Base-by-base conservation (phyloP, 2,113 vertebrate genomes). In the Chloroceryle aenea region DNA sequence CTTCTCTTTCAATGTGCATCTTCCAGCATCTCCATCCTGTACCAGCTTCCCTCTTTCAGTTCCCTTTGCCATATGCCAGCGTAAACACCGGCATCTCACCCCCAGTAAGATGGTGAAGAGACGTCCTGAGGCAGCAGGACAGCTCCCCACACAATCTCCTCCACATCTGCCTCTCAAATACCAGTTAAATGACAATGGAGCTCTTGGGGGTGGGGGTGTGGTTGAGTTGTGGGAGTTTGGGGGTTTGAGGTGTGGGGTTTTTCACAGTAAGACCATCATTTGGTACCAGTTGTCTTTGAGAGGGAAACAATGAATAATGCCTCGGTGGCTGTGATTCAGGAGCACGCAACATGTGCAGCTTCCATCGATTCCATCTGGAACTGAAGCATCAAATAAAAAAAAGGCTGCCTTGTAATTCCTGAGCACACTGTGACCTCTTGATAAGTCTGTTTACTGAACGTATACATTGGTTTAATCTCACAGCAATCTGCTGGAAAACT, bases 71-170 rank as follows among this genome's bases (percentile, higher is more conserved):
- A 3, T 26, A 32, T 12, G 27, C 71, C 79, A 32, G 1, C 0
- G 0, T 17, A 42, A 76, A 9, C 74, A 52, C 36, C n/a, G 16
- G 17, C 10, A 45, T 19, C 67, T 55, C 61, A 4, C 17, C 0
- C 8, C 56, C 27, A 22, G 1, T 1, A 2, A 0, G 12, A 47
- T 4, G 26, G 40, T 4, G 27, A 50, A 25, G 43, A 27, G 23
- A 61, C 5, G 67, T 85, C 71, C n/a, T 16, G 47, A 82, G 38
- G 29, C 27, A 66, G 27, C 3, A 30, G 62, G 22, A 62, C 2
- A 29, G n/a, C 0, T 83, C 58, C 83, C 55, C 85, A 6, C 1
- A 17, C 52, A 6, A 47, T 61, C 42, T 19, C n/a, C 71, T n/a
- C 50, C 13, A 7, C 2, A 18, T 10, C 20, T 64, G 15, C 30